These are phyloP conservation scores for Dendronephthya gigantea DNA, from an alignment of 64 coral and sea anemone genomes.

Conservation along the genomic window DNA sequence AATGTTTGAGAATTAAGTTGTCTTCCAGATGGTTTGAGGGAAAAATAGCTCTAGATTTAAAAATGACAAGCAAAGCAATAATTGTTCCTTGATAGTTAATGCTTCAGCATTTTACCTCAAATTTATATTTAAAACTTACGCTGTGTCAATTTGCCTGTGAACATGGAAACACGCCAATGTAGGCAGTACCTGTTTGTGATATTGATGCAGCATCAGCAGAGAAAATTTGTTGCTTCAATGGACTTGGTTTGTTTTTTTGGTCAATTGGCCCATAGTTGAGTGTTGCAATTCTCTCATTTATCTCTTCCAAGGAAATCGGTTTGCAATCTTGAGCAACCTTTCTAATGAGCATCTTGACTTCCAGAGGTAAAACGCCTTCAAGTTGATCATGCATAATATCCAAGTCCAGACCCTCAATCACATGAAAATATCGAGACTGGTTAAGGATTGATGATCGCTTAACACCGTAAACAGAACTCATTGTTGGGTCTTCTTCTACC, in stretches of 20 bases:
- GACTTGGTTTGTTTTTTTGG: slow-evolving; percentile 35
- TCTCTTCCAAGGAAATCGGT: slow-evolving; percentile 10
- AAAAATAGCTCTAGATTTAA: too few species aligned
- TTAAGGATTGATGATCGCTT: not conserved
- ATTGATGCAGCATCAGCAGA: slow-evolving; percentile 12
- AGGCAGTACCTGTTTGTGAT: slow-evolving; percentile 27
- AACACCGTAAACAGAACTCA: not conserved
- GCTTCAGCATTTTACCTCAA: too few species aligned
- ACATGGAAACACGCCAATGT: not conserved
- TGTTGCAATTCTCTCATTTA: slow-evolving; percentile 29
- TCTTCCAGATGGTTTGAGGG: not conserved
- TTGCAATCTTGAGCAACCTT: not conserved
- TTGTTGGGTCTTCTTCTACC: not conserved
- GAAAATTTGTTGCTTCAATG: slow-evolving; percentile 20
- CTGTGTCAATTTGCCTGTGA: not conserved
- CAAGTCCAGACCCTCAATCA: not conserved
- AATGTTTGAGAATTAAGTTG: not conserved
- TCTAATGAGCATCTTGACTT: slow-evolving; percentile 13
- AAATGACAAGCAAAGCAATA: too few species aligned
- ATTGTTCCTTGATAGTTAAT: too few species aligned
- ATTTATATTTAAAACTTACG: not conserved
- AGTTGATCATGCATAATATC: slow-evolving; percentile 21
- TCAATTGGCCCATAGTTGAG: slow-evolving; percentile 20
- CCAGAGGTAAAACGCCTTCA: slow-evolving; percentile 18
- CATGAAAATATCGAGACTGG: slow-evolving; percentile 8